These are phyloP conservation scores for Daktulosphaira vitifoliae DNA, from an alignment of 1,140 invertebrate species.

Conservation along the genomic window DNA sequence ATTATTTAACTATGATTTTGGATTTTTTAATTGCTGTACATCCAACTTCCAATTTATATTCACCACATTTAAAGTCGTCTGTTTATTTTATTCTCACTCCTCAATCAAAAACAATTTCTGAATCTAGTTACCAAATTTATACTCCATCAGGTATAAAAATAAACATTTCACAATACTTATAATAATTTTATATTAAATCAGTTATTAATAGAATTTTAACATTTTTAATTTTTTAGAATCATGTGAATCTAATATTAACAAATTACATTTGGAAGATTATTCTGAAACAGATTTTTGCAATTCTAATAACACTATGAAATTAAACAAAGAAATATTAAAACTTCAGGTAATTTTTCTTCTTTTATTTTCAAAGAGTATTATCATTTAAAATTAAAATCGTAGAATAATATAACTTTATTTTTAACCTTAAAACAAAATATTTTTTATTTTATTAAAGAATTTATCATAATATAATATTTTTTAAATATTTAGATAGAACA, in stretches of 20 bases:
- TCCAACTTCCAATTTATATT: slow-evolving; percentile 14
- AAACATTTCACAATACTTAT: not conserved
- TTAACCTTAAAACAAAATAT: no score
- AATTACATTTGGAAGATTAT: slow-evolving; percentile 16
- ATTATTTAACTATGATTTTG: slow-evolving; percentile 19
- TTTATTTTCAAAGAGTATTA: no score
- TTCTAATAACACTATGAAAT: slow-evolving; percentile 8
- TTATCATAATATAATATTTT: not conserved
- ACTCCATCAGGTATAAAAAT: not conserved
- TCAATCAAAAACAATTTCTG: slow-evolving; percentile 16
- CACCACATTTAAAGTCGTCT: slow-evolving; percentile 19
- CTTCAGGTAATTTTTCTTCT: slow-evolving; percentile 16
- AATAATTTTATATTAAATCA: not conserved
- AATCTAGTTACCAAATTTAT: slow-evolving; percentile 2
- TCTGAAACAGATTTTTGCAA: slow-evolving; percentile 19
- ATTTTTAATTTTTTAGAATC: slow-evolving; percentile 3
- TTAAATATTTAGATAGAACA: slow-evolving; percentile 1
- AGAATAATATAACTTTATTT: no score
- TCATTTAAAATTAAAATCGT: no score
- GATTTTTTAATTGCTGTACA: slow-evolving; percentile 26
- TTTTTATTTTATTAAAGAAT: no score
- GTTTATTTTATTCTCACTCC: slow-evolving; percentile 20
- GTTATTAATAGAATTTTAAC: no score
- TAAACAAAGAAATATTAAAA: slow-evolving; percentile 28
- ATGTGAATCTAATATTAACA: not conserved